Evolutionary conservation across 2,797 vertebrate genomes (phyloP).

Genomic region (Tragopan temminckii): DNA sequence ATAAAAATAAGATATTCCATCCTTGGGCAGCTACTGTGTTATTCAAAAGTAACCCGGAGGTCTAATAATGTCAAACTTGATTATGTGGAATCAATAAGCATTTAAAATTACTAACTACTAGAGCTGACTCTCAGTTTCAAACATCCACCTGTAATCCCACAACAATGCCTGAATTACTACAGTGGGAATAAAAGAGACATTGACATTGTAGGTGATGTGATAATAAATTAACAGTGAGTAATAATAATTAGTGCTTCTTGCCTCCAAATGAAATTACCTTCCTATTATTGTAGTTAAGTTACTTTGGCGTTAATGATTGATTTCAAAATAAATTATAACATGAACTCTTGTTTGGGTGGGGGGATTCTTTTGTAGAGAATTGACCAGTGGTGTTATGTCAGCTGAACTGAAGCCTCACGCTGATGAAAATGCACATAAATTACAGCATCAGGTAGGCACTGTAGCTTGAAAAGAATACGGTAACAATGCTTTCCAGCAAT

Average conservation of each 20-base stretch:
- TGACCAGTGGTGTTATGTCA: neutral
- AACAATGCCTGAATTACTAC: neutral
- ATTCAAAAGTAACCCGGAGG: neutral
- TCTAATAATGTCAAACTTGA: neutral
- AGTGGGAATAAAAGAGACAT: neutral
- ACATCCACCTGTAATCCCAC: neutral
- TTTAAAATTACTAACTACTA: neutral
- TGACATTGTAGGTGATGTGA: neutral
- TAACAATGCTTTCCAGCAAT: neutral
- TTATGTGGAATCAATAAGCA: neutral
- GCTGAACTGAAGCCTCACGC: slow-evolving; percentile 19
- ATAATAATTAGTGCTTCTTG: neutral
- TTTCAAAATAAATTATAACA: neutral
- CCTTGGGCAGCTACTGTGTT: neutral
- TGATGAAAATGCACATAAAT: neutral
- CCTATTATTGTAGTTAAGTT: neutral
- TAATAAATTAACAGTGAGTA: neutral
- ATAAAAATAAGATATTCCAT: neutral
- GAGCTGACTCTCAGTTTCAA: neutral
- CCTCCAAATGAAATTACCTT: neutral
- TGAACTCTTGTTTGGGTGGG: neutral
- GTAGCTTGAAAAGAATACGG: neutral
- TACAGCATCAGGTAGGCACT: slow-evolving; percentile 4
- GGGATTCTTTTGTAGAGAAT: neutral
- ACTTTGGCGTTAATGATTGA: neutral